Conservation (phyloP, 1,140 invertebrate genomes). For the Macrocentrus cingulum region DNA sequence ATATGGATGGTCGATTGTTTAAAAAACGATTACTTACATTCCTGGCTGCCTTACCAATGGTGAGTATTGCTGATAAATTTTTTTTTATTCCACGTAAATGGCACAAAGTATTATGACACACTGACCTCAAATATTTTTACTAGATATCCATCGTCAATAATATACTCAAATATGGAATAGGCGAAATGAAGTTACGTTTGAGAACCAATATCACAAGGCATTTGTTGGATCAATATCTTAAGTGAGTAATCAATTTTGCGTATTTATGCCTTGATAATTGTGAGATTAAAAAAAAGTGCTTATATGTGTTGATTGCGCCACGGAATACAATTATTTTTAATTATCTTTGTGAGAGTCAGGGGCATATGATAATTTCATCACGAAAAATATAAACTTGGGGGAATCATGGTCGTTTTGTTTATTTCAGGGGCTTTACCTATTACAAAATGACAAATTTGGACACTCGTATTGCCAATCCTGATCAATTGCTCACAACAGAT, state of each 20-base stretch:
- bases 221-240: slow-evolving; percentile 89
- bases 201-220: slow-evolving; percentile 85
- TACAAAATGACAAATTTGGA: slow-evolving; percentile 97
- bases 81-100: slow-evolving; percentile 19
- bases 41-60: slow-evolving; percentile 78
- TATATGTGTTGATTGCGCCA: slow-evolving; percentile 7
- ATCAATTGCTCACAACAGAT: slow-evolving; percentile 94
- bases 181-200: slow-evolving; percentile 88
- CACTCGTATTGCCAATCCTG: slow-evolving; percentile 91
- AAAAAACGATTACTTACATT: slow-evolving; percentile 75
- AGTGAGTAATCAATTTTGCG: slow-evolving; percentile 65
- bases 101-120: slow-evolving; percentile 6
- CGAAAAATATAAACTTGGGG: no score
- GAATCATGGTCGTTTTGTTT: no score
- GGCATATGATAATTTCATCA: slow-evolving; percentile 5
- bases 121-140: slow-evolving; percentile 43
- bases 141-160: slow-evolving; percentile 90
- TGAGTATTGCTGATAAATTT: slow-evolving; percentile 55
- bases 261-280: not conserved
- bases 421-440: slow-evolving; percentile 88
- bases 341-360: not conserved
- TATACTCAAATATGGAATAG: slow-evolving; percentile 89
- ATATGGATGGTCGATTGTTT: slow-evolving; percentile 78
- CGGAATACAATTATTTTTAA: slow-evolving; percentile 22
- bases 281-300: not conserved